A percentile compares a stretch with the other conserved stretches of the same genome.
These are phyloP conservation scores for Tricholauxania praeusta DNA, from an alignment of 2,888 invertebrate genomes.

Conservation along the genomic window DNA sequence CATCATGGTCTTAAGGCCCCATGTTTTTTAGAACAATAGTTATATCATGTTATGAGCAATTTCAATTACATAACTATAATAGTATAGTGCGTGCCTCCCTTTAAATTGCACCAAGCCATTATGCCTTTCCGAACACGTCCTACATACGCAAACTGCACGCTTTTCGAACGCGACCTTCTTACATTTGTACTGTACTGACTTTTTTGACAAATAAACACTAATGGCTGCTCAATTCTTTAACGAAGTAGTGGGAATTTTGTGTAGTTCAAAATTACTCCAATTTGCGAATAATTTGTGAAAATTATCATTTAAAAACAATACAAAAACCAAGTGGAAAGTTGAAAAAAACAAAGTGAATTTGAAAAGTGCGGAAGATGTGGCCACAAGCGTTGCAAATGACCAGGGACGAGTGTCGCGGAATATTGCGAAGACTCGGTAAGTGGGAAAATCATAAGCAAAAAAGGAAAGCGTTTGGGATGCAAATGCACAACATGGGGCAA, in stretches of 20 bases:
- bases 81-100: constrained; percentile 36
- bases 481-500: constrained; percentile 23
- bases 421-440: constrained; percentile 86
- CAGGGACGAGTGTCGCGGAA: constrained; percentile 89
- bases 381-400: constrained; percentile 75
- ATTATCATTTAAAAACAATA: constrained; percentile 40
- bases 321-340: constrained; percentile 38
- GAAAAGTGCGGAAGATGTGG: constrained; percentile 61
- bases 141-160: constrained; percentile 2
- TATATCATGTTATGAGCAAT: too few species aligned
- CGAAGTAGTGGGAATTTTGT: constrained; percentile 54
- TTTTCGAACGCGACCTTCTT: constrained; percentile 31
- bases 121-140: constrained; percentile 31
- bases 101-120: background rate
- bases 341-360: constrained; percentile 44
- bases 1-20: too few species aligned
- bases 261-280: constrained; percentile 54
- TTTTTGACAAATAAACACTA: constrained; percentile 59
- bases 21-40: too few species aligned
- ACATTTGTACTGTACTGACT: constrained; percentile 48
- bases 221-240: constrained; percentile 57
- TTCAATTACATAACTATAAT: constrained; percentile 14
- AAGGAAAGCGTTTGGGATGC: constrained; percentile 26
- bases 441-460: constrained; percentile 42
- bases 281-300: constrained; percentile 54